Base-by-base conservation (phyloP, 2,797 vertebrate genomes). In the Eleutherodactylus coqui region DNA sequence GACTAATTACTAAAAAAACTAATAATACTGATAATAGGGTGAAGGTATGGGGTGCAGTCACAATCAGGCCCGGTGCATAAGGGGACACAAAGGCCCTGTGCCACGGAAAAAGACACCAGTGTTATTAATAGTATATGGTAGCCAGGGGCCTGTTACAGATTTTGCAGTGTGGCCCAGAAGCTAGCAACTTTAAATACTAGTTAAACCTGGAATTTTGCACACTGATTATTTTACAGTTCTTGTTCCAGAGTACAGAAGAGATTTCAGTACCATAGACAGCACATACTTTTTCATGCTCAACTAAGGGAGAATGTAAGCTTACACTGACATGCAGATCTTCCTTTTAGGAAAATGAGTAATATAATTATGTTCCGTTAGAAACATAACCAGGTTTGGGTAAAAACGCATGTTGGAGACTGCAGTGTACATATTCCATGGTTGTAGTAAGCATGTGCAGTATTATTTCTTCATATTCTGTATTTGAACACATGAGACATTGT, bases 261-360 rank as follows among this genome's bases (percentile, higher is more conserved):
- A 32, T 84, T 96, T 96, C 96, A 97, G 96, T 92, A 97, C 96
- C 96, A 95, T 87, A 96, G 96, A 97, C 96, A 97, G 94, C 93
- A 93, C 91, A 83, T 24, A 24, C 60, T 69, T 51, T 84, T 47
- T n/a, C 43, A 41, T 86, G 21, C 53, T 73, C 21, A 2, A 45
- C 53, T 86, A 60, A 80, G 60, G 82, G 87, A 55, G 49, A 16
- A 64, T 41, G 36, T 55, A 55, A 55, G 9, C 24, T 21, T 17
- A 11, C 49, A 80, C 5, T 67, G 32, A 14, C 21, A 62, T 17
- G 38, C n/a, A 29, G 32, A 64, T 79, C 77, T 4, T 38, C 14
- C 10, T 32, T 41, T 1, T 11, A 2, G 7, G 24, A 55, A 55
- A 55, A 51, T 24, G n/a, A n/a, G n/a, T n/a, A n/a, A n/a, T n/a